Conservation (phyloP, 2,888 invertebrate genomes). For the Tridacna gigas region DNA sequence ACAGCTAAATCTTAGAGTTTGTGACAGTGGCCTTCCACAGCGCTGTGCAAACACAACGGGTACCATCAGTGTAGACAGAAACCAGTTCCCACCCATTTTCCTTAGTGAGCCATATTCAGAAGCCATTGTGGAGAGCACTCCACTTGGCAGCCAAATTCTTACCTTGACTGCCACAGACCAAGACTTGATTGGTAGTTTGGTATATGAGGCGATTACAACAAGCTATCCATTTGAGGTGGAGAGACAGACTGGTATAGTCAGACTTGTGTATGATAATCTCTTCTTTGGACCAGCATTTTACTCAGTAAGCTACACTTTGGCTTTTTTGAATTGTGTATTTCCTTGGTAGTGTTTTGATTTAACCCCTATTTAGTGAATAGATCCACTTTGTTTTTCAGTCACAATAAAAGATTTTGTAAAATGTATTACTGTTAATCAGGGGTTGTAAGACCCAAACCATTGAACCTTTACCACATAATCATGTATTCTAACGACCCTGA, state of each 20-base stretch:
- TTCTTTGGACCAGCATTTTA: slow-evolving; percentile 66
- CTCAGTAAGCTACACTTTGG: slow-evolving; percentile 56
- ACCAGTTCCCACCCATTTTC: slow-evolving; percentile 77
- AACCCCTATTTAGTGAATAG: no score
- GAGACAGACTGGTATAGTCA: slow-evolving; percentile 62
- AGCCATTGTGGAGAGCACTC: slow-evolving; percentile 57
- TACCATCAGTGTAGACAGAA: slow-evolving; percentile 71
- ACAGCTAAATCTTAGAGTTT: slow-evolving; percentile 69
- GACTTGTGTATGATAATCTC: slow-evolving; percentile 62
- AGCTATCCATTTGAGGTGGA: slow-evolving; percentile 68
- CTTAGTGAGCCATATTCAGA: slow-evolving; percentile 66
- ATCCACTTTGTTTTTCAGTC: no score
- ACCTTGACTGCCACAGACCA: slow-evolving; percentile 65
- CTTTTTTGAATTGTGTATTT: not conserved
- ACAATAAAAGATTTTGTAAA: no score
- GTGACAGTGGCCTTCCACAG: slow-evolving; percentile 72
- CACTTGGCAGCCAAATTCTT: slow-evolving; percentile 49
- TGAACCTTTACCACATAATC: no score
- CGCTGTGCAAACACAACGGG: slow-evolving; percentile 72
- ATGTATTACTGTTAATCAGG: no score
- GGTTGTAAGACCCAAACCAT: no score
- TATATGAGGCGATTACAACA: slow-evolving; percentile 66
- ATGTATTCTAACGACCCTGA: no score
- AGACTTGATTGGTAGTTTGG: slow-evolving; percentile 67
- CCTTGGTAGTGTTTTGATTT: no score